Percentiles rank a stretch among this genome's conserved stretches.
These are phyloP conservation scores for Distichodus sexfasciatus DNA, from an alignment of 2,797 vertebrate species.

Conservation along the genomic window DNA sequence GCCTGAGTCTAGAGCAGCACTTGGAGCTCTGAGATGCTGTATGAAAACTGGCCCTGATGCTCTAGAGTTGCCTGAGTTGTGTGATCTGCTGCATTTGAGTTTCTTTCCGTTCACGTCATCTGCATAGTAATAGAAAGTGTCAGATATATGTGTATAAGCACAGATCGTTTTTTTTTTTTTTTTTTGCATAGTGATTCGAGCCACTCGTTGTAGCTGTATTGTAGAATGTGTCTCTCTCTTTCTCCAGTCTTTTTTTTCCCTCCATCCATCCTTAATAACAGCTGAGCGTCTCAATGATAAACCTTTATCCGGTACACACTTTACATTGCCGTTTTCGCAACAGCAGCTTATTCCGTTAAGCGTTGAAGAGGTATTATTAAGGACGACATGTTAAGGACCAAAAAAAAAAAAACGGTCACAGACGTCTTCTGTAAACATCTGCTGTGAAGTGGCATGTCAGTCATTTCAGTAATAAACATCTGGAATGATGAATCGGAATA, in stretches of 20 bases:
- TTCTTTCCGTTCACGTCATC: constrained; percentile 54
- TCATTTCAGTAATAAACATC: constrained; percentile 38
- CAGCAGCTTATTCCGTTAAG: constrained; percentile 47
- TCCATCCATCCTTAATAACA: constrained; percentile 23
- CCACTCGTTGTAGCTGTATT: constrained; percentile 47
- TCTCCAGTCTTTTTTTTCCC: constrained; percentile 25
- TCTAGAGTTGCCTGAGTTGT: constrained; percentile 76
- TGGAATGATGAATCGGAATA: constrained; percentile 25
- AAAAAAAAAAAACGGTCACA: constrained; percentile 21
- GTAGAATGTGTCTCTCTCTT: background rate
- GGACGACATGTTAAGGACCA: constrained; percentile 34
- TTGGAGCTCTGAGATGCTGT: background rate
- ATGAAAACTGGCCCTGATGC: constrained; percentile 58
- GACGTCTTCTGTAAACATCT: constrained; percentile 29
- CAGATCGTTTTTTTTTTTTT: too few species aligned
- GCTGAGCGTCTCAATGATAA: constrained; percentile 63
- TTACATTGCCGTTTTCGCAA: constrained; percentile 56
- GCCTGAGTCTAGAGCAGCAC: background rate
- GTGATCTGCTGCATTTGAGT: constrained; percentile 60
- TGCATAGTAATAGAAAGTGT: constrained; percentile 78
- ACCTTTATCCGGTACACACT: constrained; percentile 46
- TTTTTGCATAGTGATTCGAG: constrained; percentile 79
- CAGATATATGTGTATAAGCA: constrained; percentile 55
- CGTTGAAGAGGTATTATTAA: constrained; percentile 55
- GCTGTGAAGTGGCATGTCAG: constrained; percentile 19